Evolutionary conservation across 2,797 vertebrate genomes (phyloP).

Genomic region (Muraenolepis orangiensis): DNA sequence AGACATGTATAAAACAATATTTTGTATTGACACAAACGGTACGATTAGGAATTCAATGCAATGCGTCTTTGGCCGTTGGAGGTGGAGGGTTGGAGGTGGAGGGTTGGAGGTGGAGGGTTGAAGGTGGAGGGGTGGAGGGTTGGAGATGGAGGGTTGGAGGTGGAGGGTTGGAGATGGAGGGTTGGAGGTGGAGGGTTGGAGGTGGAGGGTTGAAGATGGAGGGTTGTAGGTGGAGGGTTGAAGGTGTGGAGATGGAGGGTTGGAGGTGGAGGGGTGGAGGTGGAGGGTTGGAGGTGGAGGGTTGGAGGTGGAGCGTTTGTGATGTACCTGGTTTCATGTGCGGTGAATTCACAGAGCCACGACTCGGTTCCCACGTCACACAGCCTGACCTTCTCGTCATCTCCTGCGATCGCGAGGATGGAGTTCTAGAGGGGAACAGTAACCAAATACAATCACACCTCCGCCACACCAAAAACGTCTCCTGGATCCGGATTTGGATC

Average conservation of each 20-base stretch:
- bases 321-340: conserved; percentile 89
- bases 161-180: no score
- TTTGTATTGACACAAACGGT: not conserved
- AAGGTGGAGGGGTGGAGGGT: no score
- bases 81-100: not conserved
- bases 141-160: not conserved
- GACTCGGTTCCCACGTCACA: conserved; percentile 76
- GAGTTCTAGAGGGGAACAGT: conserved; percentile 71
- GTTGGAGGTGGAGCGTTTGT: not conserved
- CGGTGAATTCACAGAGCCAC: conserved; percentile 88
- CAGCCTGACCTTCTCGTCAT: conserved; percentile 83
- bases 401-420: conserved; percentile 83
- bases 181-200: not conserved
- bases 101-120: not conserved
- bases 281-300: not conserved
- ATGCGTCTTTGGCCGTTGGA: not conserved
- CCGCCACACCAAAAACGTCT: no score
- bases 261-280: not conserved
- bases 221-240: no score
- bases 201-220: not conserved
- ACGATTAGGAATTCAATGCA: not conserved
- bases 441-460: not conserved
- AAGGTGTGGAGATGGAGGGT: no score
- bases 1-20: not conserved
- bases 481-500: no score